A percentile compares a stretch with the other conserved stretches of the same genome.
phyloP scores from a whole-genome alignment of 2,797 vertebrate species.

The Pygocentrus nattereri region DNA sequence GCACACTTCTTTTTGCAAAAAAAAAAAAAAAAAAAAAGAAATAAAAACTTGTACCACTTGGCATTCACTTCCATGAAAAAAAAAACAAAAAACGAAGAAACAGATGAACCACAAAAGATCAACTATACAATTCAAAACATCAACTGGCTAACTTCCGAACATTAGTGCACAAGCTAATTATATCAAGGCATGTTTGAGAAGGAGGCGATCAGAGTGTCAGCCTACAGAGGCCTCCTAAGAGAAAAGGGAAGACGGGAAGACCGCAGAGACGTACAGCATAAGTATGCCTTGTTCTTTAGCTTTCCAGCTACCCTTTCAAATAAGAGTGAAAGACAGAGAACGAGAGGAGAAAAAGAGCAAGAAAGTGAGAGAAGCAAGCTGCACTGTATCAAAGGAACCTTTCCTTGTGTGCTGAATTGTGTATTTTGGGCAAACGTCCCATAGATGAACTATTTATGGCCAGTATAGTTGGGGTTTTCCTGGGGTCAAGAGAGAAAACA shows the following conservation, averaged over 20 bases:
- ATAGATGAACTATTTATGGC: not conserved
- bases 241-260: conserved; percentile 50
- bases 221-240: conserved; percentile 59
- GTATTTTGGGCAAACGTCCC: not conserved
- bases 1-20: conserved; percentile 66
- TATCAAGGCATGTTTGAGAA: conserved; percentile 65
- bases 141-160: conserved; percentile 67
- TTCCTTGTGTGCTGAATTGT: not conserved
- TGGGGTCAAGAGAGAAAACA: not conserved
- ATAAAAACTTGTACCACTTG: conserved; percentile 63
- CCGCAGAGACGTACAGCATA: not conserved
- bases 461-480: not conserved
- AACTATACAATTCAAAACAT: conserved; percentile 76
- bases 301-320: not conserved
- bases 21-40: conserved; percentile 54
- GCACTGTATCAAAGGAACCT: not conserved
- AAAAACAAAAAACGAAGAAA: conserved; percentile 60
- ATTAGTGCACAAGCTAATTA: conserved; percentile 78
- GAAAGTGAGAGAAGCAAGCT: conserved; percentile 42
- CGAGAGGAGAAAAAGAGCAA: conserved; percentile 61
- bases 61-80: conserved; percentile 74
- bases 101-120: conserved; percentile 68
- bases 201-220: conserved; percentile 60
- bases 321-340: conserved; percentile 54
- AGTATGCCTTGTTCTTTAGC: not conserved